phyloP scores from a whole-genome alignment of 2,888 invertebrate genomes.

The Rhorus exstirpatorius region DNA sequence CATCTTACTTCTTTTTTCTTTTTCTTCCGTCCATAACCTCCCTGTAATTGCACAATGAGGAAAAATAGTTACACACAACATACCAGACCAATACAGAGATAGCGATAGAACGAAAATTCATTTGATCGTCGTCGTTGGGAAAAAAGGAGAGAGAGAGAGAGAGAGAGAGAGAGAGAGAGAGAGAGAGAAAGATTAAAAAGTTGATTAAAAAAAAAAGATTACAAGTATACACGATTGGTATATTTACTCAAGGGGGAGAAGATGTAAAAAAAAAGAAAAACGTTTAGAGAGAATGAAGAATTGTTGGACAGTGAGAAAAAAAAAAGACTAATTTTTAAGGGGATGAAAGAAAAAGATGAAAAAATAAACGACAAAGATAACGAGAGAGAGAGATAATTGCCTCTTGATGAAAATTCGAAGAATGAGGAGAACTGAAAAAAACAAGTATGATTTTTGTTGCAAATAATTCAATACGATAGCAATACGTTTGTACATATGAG shows the following conservation, averaged over 20 bases:
- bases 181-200: no score
- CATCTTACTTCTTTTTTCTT: slow-evolving; percentile 99
- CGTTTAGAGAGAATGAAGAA: slow-evolving; percentile 14
- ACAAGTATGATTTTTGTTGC: slow-evolving; percentile 3
- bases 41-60: slow-evolving; percentile 90
- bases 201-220: slow-evolving; percentile 8
- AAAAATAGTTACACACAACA: slow-evolving; percentile 86
- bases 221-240: slow-evolving; percentile 3
- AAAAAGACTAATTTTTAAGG: not conserved
- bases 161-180: no score
- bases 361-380: slow-evolving; percentile 9
- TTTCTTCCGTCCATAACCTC: slow-evolving; percentile 98
- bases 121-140: slow-evolving; percentile 46
- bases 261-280: slow-evolving; percentile 11
- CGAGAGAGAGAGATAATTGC: not conserved
- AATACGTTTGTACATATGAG: slow-evolving; percentile 19
- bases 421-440: not conserved
- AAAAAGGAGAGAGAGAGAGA: slow-evolving; percentile 71
- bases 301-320: not conserved
- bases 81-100: slow-evolving; percentile 78
- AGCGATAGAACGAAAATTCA: slow-evolving; percentile 76
- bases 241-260: slow-evolving; percentile 20
- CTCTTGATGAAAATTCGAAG: not conserved
- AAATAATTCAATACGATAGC: slow-evolving; percentile 27
- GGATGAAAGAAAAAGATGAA: not conserved